Percentiles rank a stretch among this genome's conserved stretches.
These are phyloP conservation scores for Albula glossodonta DNA, from an alignment of 2,113 vertebrate genomes.

Conservation along the genomic window DNA sequence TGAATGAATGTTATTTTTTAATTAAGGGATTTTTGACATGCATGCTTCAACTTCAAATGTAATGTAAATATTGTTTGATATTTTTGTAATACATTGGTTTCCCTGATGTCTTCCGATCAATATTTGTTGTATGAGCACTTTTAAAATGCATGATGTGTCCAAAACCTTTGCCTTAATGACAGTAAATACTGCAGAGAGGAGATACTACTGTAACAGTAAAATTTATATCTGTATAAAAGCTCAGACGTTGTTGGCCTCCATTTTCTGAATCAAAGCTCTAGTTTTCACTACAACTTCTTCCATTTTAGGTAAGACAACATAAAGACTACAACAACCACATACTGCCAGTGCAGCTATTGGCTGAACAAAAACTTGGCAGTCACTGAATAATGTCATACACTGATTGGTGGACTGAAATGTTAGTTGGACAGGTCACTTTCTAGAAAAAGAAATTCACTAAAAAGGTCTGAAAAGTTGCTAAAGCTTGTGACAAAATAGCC, in stretches of 20 bases:
- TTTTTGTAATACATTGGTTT: slow-evolving; percentile 67
- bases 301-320: too few species aligned
- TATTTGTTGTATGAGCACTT: slow-evolving; percentile 66
- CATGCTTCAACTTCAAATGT: slow-evolving; percentile 66
- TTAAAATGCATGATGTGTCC: slow-evolving; percentile 67
- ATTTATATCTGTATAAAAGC: slow-evolving; percentile 63
- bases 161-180: slow-evolving; percentile 54
- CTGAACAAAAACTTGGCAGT: too few species aligned
- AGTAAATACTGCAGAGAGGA: slow-evolving; percentile 73
- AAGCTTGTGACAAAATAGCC: too few species aligned
- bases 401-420: too few species aligned
- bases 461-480: too few species aligned
- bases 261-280: neutral
- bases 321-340: too few species aligned
- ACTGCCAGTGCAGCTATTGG: too few species aligned
- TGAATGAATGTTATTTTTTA: neutral
- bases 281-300: too few species aligned
- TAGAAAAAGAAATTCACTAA: too few species aligned
- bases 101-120: slow-evolving; percentile 41
- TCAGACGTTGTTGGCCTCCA: slow-evolving; percentile 1
- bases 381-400: too few species aligned
- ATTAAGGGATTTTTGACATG: slow-evolving; percentile 26
- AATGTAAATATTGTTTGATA: slow-evolving; percentile 52
- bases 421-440: too few species aligned
- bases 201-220: slow-evolving; percentile 71